Conservation (phyloP, 1,140 invertebrate species). For the Drosophila elegans region DNA sequence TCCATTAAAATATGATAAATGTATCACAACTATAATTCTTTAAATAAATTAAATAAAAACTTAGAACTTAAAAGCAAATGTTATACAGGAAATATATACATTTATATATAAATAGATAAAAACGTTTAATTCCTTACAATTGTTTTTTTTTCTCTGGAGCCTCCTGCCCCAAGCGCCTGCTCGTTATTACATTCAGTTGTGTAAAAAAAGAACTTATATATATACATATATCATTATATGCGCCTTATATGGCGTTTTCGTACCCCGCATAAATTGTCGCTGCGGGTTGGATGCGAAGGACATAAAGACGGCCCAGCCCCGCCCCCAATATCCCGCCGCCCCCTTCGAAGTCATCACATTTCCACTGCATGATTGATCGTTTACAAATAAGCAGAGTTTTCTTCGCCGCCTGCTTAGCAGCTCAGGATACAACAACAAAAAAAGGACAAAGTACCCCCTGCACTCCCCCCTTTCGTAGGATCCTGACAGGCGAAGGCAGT, state of each 20-base stretch:
- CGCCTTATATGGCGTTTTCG: constrained; percentile 51
- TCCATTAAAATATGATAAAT: no score
- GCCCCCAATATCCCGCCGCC: not conserved
- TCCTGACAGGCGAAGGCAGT: constrained; percentile 31
- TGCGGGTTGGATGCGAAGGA: constrained; percentile 37
- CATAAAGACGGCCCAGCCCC: constrained; percentile 5
- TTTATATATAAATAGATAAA: no score
- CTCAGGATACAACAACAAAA: constrained; percentile 6
- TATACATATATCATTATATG: constrained; percentile 70
- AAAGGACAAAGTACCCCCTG: constrained; percentile 3
- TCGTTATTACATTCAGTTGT: constrained; percentile 77
- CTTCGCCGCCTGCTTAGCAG: constrained; percentile 17
- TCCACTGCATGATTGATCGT: constrained; percentile 76
- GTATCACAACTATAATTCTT: no score
- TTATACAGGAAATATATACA: no score
- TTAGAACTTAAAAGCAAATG: no score
- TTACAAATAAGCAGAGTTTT: constrained; percentile 65
- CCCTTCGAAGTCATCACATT: constrained; percentile 53
- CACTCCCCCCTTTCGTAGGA: not conserved
- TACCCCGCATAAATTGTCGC: constrained; percentile 72
- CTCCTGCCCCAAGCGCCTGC: constrained; percentile 37
- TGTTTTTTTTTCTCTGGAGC: no score
- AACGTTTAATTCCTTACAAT: no score
- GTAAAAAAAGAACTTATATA: constrained; percentile 25
- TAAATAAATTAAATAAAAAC: no score